Percentiles rank a stretch among this genome's conserved stretches.
Evolutionary conservation across 1,140 invertebrate species (phyloP).

Genomic region (Phymorhynchus buccinoides): DNA sequence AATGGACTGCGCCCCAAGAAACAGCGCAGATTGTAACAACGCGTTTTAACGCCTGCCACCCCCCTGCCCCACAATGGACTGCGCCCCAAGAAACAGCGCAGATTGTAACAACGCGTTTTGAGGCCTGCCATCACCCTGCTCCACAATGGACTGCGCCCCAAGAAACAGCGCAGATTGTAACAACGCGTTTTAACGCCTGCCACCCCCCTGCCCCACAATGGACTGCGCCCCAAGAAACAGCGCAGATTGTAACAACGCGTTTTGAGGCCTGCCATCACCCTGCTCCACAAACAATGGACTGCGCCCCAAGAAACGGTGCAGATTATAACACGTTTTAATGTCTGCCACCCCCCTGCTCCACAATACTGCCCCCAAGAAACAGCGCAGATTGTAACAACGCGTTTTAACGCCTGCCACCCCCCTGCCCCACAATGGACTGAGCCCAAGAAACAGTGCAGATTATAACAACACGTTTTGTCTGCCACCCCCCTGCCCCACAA

Average conservation of each 20-base stretch:
- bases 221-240: slow-evolving; percentile 50
- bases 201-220: slow-evolving; percentile 79
- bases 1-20: slow-evolving; percentile 52
- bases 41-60: too few species aligned
- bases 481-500: slow-evolving; percentile 80
- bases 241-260: slow-evolving; percentile 52
- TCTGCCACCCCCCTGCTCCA: slow-evolving; percentile 78
- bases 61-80: slow-evolving; percentile 74
- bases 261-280: too few species aligned
- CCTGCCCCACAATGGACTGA: slow-evolving; percentile 72
- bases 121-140: slow-evolving; percentile 83
- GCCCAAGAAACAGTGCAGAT: slow-evolving; percentile 50
- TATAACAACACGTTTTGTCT: too few species aligned
- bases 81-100: slow-evolving; percentile 51
- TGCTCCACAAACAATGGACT: too few species aligned
- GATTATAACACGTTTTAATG: too few species aligned
- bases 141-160: slow-evolving; percentile 46
- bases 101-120: too few species aligned
- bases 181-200: too few species aligned
- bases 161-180: slow-evolving; percentile 52
- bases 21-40: slow-evolving; percentile 49
- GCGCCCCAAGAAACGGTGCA: too few species aligned
- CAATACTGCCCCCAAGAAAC: slow-evolving; percentile 51
- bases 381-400: slow-evolving; percentile 50
- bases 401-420: too few species aligned